Conservation (phyloP, 2,113 vertebrate genomes). For the Tor tambroides region DNA sequence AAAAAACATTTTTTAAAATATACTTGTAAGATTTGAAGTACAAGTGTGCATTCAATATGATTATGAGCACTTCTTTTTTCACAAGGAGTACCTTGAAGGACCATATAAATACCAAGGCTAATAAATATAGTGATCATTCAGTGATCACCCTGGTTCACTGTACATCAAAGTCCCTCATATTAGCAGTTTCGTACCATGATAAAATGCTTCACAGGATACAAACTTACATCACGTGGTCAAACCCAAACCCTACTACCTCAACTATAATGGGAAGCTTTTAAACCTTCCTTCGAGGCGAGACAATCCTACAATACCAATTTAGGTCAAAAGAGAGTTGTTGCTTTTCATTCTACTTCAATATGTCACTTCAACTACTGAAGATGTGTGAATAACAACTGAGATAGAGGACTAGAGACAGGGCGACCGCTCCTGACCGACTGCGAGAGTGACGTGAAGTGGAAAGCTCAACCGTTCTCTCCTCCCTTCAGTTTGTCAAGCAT, state of each 20-base stretch:
- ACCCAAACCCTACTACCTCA: not conserved
- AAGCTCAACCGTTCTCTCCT: not conserved
- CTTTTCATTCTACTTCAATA: constrained; percentile 42
- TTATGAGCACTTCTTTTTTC: not conserved
- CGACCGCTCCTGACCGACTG: constrained; percentile 23
- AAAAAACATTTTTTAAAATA: too few relatives aligned
- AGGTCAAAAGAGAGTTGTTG: constrained; percentile 39
- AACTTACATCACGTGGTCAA: not conserved
- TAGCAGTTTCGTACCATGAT: not conserved
- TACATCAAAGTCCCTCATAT: too few relatives aligned
- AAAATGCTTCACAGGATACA: not conserved
- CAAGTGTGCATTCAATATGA: not conserved
- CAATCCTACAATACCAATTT: constrained; percentile 34
- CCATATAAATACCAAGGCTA: not conserved
- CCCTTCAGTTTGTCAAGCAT: not conserved
- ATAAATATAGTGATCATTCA: too few relatives aligned
- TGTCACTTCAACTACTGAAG: constrained; percentile 53
- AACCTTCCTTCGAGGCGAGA: constrained; percentile 39
- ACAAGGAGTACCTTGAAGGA: not conserved
- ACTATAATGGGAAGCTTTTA: constrained; percentile 17
- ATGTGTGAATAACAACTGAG: constrained; percentile 7
- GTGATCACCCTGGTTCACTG: too few relatives aligned
- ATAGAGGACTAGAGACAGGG: constrained; percentile 28
- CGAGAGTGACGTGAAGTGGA: constrained; percentile 9
- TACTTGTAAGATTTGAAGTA: too few relatives aligned